Percentiles rank a stretch among this genome's conserved stretches.
phyloP scores from a whole-genome alignment of 2,113 vertebrate species.

The Cinclus mexicanus region DNA sequence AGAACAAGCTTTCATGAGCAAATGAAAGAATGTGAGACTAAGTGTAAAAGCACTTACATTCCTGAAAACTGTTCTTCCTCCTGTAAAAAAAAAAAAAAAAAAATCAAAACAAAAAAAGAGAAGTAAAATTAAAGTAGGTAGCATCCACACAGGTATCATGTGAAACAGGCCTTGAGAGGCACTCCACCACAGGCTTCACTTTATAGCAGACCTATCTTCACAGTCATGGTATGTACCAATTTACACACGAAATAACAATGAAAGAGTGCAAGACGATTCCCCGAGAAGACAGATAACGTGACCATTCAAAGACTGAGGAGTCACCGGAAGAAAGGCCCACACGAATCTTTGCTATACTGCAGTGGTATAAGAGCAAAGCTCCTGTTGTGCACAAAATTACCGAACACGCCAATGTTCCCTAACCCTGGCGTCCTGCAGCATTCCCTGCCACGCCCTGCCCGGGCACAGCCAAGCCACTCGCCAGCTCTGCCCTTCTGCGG shows the following conservation, averaged over 20 bases:
- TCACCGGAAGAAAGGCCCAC: neutral
- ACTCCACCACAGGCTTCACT: neutral
- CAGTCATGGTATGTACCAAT: neutral
- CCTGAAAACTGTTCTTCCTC: neutral
- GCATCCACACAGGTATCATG: neutral
- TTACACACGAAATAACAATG: neutral
- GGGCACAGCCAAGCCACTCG: neutral
- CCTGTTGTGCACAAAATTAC: fast-evolving
- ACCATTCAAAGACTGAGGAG: neutral
- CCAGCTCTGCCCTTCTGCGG: neutral
- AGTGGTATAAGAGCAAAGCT: neutral
- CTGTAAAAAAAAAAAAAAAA: neutral
- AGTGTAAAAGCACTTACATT: neutral
- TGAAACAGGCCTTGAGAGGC: neutral
- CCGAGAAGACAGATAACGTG: neutral
- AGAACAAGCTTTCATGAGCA: fast-evolving
- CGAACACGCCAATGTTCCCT: fast-evolving
- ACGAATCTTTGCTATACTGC: fast-evolving
- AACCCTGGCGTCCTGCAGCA: fast-evolving
- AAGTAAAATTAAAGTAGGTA: neutral
- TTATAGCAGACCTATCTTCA: neutral
- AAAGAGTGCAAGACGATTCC: fast-evolving
- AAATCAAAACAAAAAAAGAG: neutral
- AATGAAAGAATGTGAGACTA: neutral
- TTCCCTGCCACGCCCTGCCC: neutral